Percentiles rank a stretch among this genome's conserved stretches.
These are phyloP conservation scores for Parochlus steinenii DNA, from an alignment of 2,888 invertebrate genomes.

Conservation along the genomic window DNA sequence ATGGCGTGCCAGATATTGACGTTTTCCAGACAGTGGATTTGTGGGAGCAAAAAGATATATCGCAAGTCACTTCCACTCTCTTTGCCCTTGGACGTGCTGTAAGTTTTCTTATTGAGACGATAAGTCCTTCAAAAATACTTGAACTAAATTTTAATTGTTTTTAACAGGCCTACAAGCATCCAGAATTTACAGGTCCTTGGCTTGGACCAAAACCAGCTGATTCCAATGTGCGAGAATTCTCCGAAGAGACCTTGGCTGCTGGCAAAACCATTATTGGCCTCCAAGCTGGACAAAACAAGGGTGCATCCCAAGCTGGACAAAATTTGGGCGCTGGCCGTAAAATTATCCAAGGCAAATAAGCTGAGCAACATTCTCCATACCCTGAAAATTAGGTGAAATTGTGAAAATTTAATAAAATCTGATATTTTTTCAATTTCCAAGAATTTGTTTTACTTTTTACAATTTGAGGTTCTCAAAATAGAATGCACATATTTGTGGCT, in stretches of 20 bases:
- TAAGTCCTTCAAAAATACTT: neutral
- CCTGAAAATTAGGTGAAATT: no score
- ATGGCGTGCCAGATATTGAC: conserved; percentile 82
- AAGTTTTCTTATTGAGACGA: conserved; percentile 21
- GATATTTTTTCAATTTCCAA: no score
- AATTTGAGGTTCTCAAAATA: no score
- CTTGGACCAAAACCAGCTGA: conserved; percentile 91
- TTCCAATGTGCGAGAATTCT: conserved; percentile 87
- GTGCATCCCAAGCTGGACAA: conserved; percentile 81
- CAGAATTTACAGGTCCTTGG: conserved; percentile 71
- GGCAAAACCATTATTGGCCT: conserved; percentile 83
- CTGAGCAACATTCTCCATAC: conserved; percentile 13
- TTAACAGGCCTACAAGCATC: conserved; percentile 62
- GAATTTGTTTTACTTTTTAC: no score
- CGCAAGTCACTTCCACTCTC: conserved; percentile 67
- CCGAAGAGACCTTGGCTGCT: conserved; percentile 76
- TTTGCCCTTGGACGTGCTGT: conserved; percentile 75
- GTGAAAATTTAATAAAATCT: no score
- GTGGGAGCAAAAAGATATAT: conserved; percentile 86
- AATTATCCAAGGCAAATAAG: conserved; percentile 79
- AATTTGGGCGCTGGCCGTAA: conserved; percentile 82
- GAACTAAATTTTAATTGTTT: conserved; percentile 7
- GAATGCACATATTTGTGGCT: no score
- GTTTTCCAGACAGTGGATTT: conserved; percentile 95
- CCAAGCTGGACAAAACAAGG: conserved; percentile 93